A percentile compares a stretch with the other conserved stretches of the same genome.
Evolutionary conservation across 1,140 invertebrate genomes (phyloP).

Genomic region (Melitaea cinxia): DNA sequence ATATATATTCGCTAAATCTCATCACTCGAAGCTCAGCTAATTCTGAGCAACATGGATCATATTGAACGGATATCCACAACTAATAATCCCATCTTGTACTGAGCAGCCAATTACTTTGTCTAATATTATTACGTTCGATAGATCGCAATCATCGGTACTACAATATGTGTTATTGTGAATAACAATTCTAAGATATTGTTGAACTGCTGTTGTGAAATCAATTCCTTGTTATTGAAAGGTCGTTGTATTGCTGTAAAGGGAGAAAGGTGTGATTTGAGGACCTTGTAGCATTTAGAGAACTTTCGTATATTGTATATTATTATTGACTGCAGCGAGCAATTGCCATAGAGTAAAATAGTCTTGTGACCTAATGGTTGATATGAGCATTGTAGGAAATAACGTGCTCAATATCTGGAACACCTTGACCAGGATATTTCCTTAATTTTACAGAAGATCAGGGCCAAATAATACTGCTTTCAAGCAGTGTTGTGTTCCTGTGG

Average conservation of each 20-base stretch:
- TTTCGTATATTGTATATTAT: no score
- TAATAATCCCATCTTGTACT: conserved; percentile 29
- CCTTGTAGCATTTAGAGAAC: no score
- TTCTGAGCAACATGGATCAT: conserved; percentile 22
- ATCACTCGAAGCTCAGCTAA: conserved; percentile 2
- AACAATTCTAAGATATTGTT: neutral
- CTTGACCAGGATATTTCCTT: no score
- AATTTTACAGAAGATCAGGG: no score
- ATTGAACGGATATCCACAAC: conserved; percentile 31
- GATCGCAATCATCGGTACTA: conserved; percentile 13
- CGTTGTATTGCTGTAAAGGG: neutral
- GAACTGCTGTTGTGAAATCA: neutral
- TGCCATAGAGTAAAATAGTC: no score
- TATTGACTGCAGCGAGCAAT: no score
- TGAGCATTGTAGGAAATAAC: no score
- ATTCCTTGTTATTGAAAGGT: neutral
- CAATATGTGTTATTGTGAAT: neutral
- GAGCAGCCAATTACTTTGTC: conserved; percentile 27
- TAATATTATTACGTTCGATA: conserved; percentile 18
- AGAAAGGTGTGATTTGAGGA: no score
- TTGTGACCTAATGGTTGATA: no score
- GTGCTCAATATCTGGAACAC: no score
- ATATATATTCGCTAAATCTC: neutral
- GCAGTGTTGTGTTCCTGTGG: no score
- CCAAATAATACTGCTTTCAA: no score